Evolutionary conservation across 1,140 invertebrate genomes (phyloP), one percentile per base, ranked within the genome.

Genomic region (Drosophila mauritiana): DNA sequence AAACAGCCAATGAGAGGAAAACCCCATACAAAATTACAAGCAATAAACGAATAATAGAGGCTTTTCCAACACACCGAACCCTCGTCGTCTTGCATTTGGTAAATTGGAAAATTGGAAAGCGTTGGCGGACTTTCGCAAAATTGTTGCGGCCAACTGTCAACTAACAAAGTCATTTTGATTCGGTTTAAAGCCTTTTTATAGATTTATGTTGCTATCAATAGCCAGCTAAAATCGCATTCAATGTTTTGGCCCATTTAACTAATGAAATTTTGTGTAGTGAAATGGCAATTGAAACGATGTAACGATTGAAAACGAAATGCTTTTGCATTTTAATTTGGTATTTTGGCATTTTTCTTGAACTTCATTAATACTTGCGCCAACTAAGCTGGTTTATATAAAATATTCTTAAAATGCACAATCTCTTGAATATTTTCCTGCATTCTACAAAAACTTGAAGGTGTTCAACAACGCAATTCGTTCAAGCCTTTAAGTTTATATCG

Each of bases 31-130:
- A 51, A 61, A 39, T 12, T 12, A 22, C 17, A 45, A 22, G 17
- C n/a, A 4, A 10, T 12, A 48, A n/a, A 15, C n/a, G 12, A 39
- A 51, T 27, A 36, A 59, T 31, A 59, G 15, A 8, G 53, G 52
- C n/a, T 39, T 37, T 37, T 25, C 20, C 10, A 13, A 10, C 13
- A 6, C 17, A 13, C 8, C 40, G 39, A 31, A 31, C 25, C 25
- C 17, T 12, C 17, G 12, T 31, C 34, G 4, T 36, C 11, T 13
- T 40, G 39, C 40, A 42, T 42, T 42, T 42, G 40, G 6, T 17
- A 80, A 80, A 80, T 81, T 57, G 57, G 46, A 67, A 73, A 54
- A 57, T 81, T 57, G 57, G 46, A 67, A 73, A 51, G 54, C 54
- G 42, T 25, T 37, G 36, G 37, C 40, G 6, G 17, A 43, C 34